These are phyloP conservation scores for Mesembrinibis cayennensis DNA, from an alignment of 2,113 vertebrate genomes.

Conservation along the genomic window DNA sequence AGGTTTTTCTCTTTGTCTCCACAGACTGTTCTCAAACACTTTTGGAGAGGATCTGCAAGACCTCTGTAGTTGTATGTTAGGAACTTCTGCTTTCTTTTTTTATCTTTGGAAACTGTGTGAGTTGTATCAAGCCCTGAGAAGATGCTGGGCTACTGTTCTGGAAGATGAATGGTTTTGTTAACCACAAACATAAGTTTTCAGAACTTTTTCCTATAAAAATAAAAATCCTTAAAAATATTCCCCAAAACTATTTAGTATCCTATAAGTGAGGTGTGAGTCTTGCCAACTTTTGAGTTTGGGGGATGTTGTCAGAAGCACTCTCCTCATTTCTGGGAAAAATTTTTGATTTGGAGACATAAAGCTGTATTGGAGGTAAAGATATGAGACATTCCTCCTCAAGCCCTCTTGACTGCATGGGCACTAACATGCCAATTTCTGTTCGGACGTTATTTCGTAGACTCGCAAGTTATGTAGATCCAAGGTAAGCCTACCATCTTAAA, in stretches of 20 bases:
- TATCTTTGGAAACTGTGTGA: neutral
- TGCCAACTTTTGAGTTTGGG: neutral
- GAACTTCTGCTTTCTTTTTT: neutral
- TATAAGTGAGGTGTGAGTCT: neutral
- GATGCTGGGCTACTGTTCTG: neutral
- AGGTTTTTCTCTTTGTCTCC: neutral
- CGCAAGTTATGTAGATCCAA: neutral
- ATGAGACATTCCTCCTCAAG: neutral
- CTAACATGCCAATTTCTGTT: neutral
- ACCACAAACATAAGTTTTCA: neutral
- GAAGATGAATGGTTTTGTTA: neutral
- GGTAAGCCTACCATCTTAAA: neutral
- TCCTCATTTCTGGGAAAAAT: neutral
- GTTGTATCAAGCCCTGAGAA: neutral
- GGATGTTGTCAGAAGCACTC: neutral
- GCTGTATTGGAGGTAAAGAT: neutral
- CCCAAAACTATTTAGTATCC: neutral
- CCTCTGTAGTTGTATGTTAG: neutral
- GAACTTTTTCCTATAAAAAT: neutral
- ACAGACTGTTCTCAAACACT: neutral
- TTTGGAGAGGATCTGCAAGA: neutral
- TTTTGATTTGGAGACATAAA: neutral
- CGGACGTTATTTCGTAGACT: rapidly evolving
- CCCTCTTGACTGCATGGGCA: neutral
- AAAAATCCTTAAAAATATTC: neutral